phyloP scores from a whole-genome alignment of 2,888 invertebrate species.

The Cotesia congregata region DNA sequence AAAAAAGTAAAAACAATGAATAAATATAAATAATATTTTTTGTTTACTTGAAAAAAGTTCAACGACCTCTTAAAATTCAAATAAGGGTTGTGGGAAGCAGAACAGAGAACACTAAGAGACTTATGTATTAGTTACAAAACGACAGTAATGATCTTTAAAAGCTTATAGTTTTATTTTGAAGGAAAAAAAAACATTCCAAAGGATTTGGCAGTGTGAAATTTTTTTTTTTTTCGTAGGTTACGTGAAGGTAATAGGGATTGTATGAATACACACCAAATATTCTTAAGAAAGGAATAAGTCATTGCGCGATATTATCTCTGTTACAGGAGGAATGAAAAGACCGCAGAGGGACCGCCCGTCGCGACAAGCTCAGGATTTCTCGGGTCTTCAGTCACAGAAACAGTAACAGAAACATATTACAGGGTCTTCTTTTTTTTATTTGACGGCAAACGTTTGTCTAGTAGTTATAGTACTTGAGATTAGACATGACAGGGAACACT shows the following conservation, averaged over 20 bases:
- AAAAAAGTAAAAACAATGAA: too few species aligned
- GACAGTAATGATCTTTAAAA: too few species aligned
- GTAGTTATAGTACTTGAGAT: slow-evolving; percentile 3
- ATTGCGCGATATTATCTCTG: slow-evolving; percentile 24
- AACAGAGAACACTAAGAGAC: too few species aligned
- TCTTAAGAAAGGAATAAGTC: slow-evolving; percentile 37
- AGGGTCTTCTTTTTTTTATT: background rate
- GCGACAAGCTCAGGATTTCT: slow-evolving; percentile 46
- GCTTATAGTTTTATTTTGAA: background rate
- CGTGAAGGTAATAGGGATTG: background rate
- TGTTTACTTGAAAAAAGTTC: too few species aligned
- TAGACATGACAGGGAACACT: slow-evolving; percentile 9
- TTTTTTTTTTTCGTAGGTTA: background rate
- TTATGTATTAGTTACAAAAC: too few species aligned
- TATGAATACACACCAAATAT: slow-evolving; percentile 10
- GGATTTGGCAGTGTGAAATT: background rate
- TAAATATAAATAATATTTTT: too few species aligned
- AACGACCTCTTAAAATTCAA: too few species aligned
- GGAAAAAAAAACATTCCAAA: background rate
- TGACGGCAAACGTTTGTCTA: slow-evolving; percentile 10
- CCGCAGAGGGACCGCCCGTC: slow-evolving; percentile 45
- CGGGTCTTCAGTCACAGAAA: slow-evolving; percentile 4
- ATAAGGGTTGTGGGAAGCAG: too few species aligned
- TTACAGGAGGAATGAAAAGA: slow-evolving; percentile 26
- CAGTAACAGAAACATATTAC: too few species aligned